These are phyloP conservation scores for Microctonus brassicae DNA, from an alignment of 2,888 invertebrate species.

Conservation along the genomic window DNA sequence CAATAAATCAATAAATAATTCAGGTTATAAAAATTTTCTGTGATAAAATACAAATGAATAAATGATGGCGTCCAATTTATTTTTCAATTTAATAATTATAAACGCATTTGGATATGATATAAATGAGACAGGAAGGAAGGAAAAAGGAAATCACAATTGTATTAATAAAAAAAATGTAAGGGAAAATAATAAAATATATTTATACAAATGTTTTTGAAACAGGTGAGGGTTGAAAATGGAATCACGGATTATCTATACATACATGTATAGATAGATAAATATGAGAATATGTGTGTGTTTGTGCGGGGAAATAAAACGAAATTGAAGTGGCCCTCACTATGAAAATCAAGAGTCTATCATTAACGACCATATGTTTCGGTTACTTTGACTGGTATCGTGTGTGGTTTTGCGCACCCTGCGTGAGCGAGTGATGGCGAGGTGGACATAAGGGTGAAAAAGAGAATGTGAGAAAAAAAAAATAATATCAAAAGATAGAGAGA, in stretches of 20 bases:
- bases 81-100: too few relatives aligned
- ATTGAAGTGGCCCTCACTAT: slow-evolving; percentile 57
- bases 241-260: slow-evolving; percentile 58
- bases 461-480: not conserved
- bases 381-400: slow-evolving; percentile 62
- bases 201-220: not conserved
- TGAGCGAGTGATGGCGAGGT: slow-evolving; percentile 29
- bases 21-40: too few relatives aligned
- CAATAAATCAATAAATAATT: too few relatives aligned
- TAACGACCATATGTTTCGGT: slow-evolving; percentile 66
- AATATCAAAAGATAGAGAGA: not conserved
- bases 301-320: too few relatives aligned
- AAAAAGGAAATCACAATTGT: too few relatives aligned
- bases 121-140: too few relatives aligned
- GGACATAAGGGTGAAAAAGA: slow-evolving; percentile 11
- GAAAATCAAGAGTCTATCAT: slow-evolving; percentile 68
- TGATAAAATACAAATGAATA: too few relatives aligned
- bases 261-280: too few relatives aligned
- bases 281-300: too few relatives aligned
- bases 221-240: slow-evolving; percentile 49
- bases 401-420: slow-evolving; percentile 15
- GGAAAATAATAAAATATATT: too few relatives aligned
- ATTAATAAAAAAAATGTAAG: not conserved
- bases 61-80: too few relatives aligned
- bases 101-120: too few relatives aligned